Evolutionary conservation across 2,113 vertebrate genomes (phyloP), one percentile per base, ranked within the genome.

Genomic region (Ascaphus truei): DNA sequence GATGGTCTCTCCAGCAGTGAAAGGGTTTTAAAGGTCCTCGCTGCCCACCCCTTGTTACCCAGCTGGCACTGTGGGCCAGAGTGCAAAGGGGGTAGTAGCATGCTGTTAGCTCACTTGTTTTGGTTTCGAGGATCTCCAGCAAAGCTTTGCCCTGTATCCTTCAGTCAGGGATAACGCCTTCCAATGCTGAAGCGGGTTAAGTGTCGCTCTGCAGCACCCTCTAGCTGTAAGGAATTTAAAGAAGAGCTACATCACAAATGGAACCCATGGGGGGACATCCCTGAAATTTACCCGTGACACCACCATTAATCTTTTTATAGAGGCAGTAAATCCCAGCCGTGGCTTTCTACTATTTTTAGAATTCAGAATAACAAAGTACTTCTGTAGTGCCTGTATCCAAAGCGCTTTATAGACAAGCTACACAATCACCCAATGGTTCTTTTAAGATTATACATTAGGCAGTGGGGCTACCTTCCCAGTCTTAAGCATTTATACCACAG

Each of bases 381-480:
- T 68, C 36, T 71, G 56, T 71, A 71, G 67, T 71, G 67, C 67
- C 55, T 71, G 60, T 33, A 52, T 71, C 45, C 57, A 61, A 52
- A 61, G 45, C 27, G 67, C 45, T 47, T 16, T 47, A 68, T 51
- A 33, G 12, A 68, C 52, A 68, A 57, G 37, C 36, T 68, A 68
- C 25, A 16, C 30, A 59, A 36, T 47, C 43, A 68, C 52, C 41
- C 30, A 23, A 48, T 27, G 39, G 30, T 41, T 34, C 25, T 52
- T 16, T 52, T 16, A 45, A 45, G 7, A 45, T 18, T 16, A 55
- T 26, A 48, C 34, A 12, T 51, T 45, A 31, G 55, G 53, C 41
- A 33, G 64, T 57, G 36, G 52, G 47, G 37, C 36, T 55, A 41
- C 9, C 12, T 29, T 33, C 7, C 13, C 18, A n/a, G 26, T 12